A percentile compares a stretch with the other conserved stretches of the same genome.
Evolutionary conservation across 2,113 vertebrate genomes (phyloP).

Genomic region (Gulo gulo): DNA sequence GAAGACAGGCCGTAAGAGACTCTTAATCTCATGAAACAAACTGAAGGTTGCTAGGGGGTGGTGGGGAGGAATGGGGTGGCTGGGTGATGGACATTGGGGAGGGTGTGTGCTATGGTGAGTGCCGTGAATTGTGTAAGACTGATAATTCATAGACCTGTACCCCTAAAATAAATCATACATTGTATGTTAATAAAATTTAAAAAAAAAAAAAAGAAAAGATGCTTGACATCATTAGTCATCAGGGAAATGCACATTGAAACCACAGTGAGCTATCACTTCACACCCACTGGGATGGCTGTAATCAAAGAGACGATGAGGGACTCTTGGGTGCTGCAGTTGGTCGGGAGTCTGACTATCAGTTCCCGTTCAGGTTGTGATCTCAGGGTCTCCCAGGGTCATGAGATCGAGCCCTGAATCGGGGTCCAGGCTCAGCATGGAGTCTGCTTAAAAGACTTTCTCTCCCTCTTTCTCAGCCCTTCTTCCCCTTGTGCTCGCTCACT

Average conservation of each 20-base stretch:
- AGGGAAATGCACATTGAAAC: not conserved
- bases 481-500: not conserved
- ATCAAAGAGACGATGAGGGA: not conserved
- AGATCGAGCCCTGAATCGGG: not conserved
- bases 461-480: not conserved
- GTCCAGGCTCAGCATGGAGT: not conserved
- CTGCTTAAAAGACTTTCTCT: not conserved
- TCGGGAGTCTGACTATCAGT: not conserved
- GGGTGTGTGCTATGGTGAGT: too few relatives aligned
- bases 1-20: too few relatives aligned
- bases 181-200: too few relatives aligned
- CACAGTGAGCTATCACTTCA: not conserved
- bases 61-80: too few relatives aligned
- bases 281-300: not conserved
- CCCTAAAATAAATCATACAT: too few relatives aligned
- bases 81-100: too few relatives aligned
- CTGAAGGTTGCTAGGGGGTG: too few relatives aligned
- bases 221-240: too few relatives aligned
- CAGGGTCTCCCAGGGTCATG: not conserved
- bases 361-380: not conserved
- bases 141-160: too few relatives aligned
- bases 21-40: too few relatives aligned
- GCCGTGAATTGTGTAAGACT: too few relatives aligned
- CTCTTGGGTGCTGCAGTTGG: not conserved
- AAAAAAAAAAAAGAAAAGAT: not conserved